phyloP scores from a whole-genome alignment of 2,797 vertebrate genomes.

The Myotis daubentonii region DNA sequence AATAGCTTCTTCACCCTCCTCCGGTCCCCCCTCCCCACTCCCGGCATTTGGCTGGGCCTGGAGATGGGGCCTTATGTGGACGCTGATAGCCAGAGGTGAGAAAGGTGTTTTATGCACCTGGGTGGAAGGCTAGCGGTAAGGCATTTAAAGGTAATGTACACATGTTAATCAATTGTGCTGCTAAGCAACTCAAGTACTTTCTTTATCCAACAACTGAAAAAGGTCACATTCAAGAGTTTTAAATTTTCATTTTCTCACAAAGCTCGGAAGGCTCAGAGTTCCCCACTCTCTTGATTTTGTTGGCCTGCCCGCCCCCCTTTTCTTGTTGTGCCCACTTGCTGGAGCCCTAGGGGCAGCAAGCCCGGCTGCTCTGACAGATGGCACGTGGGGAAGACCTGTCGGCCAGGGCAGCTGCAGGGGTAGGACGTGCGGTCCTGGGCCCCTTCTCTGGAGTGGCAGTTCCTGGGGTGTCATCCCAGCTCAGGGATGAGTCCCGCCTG shows the following conservation, averaged over 20 bases:
- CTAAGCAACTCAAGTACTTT: constrained; percentile 51
- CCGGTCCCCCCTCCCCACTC: too few species aligned
- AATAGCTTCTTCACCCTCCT: background rate
- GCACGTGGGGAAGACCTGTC: background rate
- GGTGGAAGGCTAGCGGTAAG: background rate
- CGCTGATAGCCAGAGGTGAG: background rate
- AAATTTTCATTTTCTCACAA: background rate
- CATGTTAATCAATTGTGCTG: background rate
- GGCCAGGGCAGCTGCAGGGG: too few species aligned
- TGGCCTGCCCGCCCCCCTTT: background rate
- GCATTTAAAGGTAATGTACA: constrained; percentile 7
- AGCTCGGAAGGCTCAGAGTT: background rate
- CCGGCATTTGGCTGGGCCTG: background rate
- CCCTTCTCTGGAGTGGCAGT: background rate
- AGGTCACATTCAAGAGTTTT: constrained; percentile 50
- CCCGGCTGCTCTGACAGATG: background rate
- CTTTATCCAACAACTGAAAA: constrained; percentile 32
- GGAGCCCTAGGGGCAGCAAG: background rate
- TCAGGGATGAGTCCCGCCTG: background rate
- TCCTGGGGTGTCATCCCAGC: background rate
- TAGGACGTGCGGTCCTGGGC: background rate
- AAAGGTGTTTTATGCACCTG: background rate
- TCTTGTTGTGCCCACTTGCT: background rate
- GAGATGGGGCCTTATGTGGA: background rate
- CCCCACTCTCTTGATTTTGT: background rate